Evolutionary conservation across 2,113 vertebrate genomes (phyloP).

Genomic region (Salvator merianae): DNA sequence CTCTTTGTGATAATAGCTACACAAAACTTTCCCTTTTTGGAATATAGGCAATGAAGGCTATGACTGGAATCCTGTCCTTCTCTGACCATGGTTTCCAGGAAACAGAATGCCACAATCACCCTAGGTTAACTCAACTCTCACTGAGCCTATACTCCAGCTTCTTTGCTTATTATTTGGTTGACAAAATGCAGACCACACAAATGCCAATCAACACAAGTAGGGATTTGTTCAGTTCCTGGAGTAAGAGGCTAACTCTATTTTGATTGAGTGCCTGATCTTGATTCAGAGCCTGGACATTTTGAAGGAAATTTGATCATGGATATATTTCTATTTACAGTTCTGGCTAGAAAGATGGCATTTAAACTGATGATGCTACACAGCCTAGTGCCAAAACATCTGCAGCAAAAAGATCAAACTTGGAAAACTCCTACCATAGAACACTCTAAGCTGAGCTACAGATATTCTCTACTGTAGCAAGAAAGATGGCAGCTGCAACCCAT

Average conservation of each 20-base stretch:
- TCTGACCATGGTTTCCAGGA: background rate
- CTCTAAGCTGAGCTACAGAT: no score
- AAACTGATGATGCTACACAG: no score
- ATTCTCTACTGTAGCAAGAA: no score
- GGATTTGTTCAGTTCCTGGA: background rate
- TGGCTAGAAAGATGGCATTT: background rate
- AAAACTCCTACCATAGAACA: no score
- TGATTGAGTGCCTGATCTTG: background rate
- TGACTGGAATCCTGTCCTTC: background rate
- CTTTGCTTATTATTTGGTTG: background rate
- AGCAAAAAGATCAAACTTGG: no score
- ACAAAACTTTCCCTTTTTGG: background rate
- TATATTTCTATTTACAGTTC: background rate
- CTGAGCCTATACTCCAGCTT: background rate
- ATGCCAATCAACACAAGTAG: background rate
- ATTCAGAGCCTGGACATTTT: background rate
- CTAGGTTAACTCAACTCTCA: background rate
- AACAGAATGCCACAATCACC: background rate
- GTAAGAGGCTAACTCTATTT: background rate
- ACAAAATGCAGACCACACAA: background rate
- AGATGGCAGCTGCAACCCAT: background rate
- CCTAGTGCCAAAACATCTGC: no score
- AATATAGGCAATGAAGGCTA: background rate
- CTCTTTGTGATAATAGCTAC: background rate
- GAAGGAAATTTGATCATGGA: background rate